phyloP scores from a whole-genome alignment of 1,140 invertebrate species.

The Diabrotica undecimpunctata region DNA sequence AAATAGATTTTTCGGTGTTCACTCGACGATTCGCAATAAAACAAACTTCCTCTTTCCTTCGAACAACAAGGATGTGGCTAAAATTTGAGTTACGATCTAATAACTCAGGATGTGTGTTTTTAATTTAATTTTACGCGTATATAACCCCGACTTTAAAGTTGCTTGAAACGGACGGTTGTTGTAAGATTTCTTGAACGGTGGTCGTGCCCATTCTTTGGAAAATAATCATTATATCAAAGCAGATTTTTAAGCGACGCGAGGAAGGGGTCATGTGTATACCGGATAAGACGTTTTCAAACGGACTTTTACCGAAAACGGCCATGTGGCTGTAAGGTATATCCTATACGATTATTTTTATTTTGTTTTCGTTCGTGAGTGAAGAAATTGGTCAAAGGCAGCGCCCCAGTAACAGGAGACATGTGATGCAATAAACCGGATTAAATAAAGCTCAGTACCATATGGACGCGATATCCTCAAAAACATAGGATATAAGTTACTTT shows the following conservation, averaged over 20 bases:
- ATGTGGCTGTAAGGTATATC: no score
- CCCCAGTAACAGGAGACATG: no score
- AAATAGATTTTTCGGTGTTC: neutral
- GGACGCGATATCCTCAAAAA: no score
- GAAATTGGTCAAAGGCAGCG: no score
- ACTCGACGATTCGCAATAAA: neutral
- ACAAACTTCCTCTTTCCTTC: slow-evolving; percentile 4
- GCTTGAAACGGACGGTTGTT: neutral
- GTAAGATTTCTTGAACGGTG: slow-evolving; percentile 2
- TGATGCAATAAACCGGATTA: no score
- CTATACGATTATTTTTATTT: no score
- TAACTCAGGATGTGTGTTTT: slow-evolving; percentile 10
- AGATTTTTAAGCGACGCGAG: neutral
- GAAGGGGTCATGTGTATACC: neutral
- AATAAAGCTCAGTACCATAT: no score
- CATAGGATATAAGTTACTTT: no score
- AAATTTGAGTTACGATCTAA: slow-evolving; percentile 8
- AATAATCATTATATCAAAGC: neutral
- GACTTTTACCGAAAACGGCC: no score
- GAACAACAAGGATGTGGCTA: slow-evolving; percentile 13
- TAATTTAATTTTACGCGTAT: slow-evolving; percentile 13
- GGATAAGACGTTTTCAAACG: neutral
- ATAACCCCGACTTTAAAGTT: neutral
- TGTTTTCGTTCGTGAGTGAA: no score
- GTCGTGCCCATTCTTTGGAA: neutral